A percentile compares a stretch with the other conserved stretches of the same genome.
Conservation (phyloP, 2,113 vertebrate species). For the Etheostoma cragini region DNA sequence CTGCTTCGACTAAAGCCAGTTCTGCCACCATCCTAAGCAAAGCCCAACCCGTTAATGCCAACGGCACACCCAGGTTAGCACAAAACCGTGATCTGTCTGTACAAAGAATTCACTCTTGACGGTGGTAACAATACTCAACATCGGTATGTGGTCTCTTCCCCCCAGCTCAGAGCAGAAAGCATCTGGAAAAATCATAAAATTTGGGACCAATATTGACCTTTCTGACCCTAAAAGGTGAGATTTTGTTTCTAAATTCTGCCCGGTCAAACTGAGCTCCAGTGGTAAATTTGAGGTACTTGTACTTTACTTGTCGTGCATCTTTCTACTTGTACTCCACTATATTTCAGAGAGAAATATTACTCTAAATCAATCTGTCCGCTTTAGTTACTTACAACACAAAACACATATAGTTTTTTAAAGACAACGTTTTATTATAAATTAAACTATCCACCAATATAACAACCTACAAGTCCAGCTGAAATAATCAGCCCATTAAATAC, state of each 20-base stretch:
- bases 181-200: conserved; percentile 90
- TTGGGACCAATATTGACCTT: conserved; percentile 95
- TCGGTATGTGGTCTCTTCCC: conserved; percentile 4
- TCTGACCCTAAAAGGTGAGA: conserved; percentile 93
- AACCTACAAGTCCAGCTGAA: no score
- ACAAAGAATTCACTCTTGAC: not conserved
- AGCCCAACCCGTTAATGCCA: conserved; percentile 23
- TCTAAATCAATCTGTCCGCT: no score
- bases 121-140: conserved; percentile 10
- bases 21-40: conserved; percentile 35
- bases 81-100: not conserved
- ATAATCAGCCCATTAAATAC: no score
- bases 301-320: no score
- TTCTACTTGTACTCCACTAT: no score
- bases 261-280: no score
- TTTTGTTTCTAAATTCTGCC: not conserved
- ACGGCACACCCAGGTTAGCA: conserved; percentile 63
- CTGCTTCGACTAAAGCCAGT: conserved; percentile 36
- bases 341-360: no score
- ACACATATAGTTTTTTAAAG: no score
- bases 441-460: no score
- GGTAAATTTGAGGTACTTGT: no score
- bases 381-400: no score
- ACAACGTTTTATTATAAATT: no score
- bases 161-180: conserved; percentile 86